A percentile compares a stretch with the other conserved stretches of the same genome.
phyloP scores from a whole-genome alignment of 2,888 invertebrate genomes.

The Drosophila longiperda region DNA sequence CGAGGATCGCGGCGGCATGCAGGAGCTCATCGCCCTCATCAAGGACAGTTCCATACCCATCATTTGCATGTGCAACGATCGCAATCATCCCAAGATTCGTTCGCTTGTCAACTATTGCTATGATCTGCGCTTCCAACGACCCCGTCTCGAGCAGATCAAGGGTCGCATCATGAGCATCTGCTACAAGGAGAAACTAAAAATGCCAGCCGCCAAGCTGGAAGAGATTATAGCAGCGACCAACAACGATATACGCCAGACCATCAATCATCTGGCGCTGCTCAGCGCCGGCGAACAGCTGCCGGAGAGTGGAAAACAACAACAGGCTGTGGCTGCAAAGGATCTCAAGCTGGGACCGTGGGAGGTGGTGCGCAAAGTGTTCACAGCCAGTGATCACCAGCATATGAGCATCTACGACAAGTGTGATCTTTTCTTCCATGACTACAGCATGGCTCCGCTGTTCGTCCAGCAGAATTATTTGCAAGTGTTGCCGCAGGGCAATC shows the following conservation, averaged over 20 bases:
- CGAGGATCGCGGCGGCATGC: constrained; percentile 98
- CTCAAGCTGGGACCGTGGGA: constrained; percentile 97
- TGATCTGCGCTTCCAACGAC: constrained; percentile 94
- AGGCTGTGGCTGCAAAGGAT: constrained; percentile 90
- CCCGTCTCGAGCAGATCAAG: constrained; percentile 95
- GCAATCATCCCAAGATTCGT: constrained; percentile 96
- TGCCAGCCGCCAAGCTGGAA: constrained; percentile 90
- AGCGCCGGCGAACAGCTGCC: constrained; percentile 86
- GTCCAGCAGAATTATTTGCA: constrained; percentile 98
- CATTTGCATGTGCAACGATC: constrained; percentile 99
- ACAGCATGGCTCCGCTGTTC: constrained; percentile 97
- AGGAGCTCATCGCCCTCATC: constrained; percentile 96
- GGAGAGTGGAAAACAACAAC: constrained; percentile 59
- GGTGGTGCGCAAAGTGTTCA: constrained; percentile 95
- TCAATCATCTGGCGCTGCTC: constrained; percentile 95
- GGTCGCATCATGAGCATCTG: constrained; percentile 96
- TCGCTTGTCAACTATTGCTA: constrained; percentile 97
- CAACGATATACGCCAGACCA: constrained; percentile 96
- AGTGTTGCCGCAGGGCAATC: constrained; percentile 90
- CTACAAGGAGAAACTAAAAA: constrained; percentile 94
- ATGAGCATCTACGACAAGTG: constrained; percentile 93
- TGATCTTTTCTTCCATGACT: constrained; percentile 98
- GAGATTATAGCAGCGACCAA: constrained; percentile 95
- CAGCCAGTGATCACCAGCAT: constrained; percentile 90
- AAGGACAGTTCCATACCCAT: constrained; percentile 94